phyloP scores from a whole-genome alignment of 2,888 invertebrate species.

The Dione vanillae region DNA sequence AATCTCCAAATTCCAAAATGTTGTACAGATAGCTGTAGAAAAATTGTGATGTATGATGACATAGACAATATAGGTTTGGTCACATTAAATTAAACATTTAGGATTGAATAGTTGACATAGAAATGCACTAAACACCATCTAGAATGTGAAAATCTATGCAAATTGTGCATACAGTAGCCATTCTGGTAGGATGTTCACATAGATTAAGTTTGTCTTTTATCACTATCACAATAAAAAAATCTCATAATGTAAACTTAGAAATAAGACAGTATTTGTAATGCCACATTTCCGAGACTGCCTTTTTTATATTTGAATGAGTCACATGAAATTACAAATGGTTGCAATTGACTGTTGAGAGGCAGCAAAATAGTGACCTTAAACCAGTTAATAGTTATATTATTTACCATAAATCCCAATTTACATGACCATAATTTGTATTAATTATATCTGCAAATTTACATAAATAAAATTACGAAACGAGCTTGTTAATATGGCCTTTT shows the following conservation, averaged over 20 bases:
- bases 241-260: slow-evolving; percentile 81
- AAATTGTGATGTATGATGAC: slow-evolving; percentile 85
- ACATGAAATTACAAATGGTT: slow-evolving; percentile 75
- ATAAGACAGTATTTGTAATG: slow-evolving; percentile 83
- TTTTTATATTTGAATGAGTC: slow-evolving; percentile 79
- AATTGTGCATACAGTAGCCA: slow-evolving; percentile 77
- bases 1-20: slow-evolving; percentile 62
- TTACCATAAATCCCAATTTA: slow-evolving; percentile 82
- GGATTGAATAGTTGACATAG: slow-evolving; percentile 78
- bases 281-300: slow-evolving; percentile 84
- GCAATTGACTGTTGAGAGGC: slow-evolving; percentile 65
- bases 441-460: slow-evolving; percentile 85
- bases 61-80: slow-evolving; percentile 84
- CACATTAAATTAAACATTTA: slow-evolving; percentile 76
- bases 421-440: slow-evolving; percentile 84
- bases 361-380: slow-evolving; percentile 68
- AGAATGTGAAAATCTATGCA: slow-evolving; percentile 71
- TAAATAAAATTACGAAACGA: slow-evolving; percentile 83
- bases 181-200: slow-evolving; percentile 78
- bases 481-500: slow-evolving; percentile 65
- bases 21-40: slow-evolving; percentile 85
- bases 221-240: slow-evolving; percentile 82
- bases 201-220: slow-evolving; percentile 81
- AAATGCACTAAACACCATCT: slow-evolving; percentile 76
- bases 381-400: slow-evolving; percentile 76